Conservation (phyloP, 2,797 vertebrate species). For the Dendrocincla fuliginosa region DNA sequence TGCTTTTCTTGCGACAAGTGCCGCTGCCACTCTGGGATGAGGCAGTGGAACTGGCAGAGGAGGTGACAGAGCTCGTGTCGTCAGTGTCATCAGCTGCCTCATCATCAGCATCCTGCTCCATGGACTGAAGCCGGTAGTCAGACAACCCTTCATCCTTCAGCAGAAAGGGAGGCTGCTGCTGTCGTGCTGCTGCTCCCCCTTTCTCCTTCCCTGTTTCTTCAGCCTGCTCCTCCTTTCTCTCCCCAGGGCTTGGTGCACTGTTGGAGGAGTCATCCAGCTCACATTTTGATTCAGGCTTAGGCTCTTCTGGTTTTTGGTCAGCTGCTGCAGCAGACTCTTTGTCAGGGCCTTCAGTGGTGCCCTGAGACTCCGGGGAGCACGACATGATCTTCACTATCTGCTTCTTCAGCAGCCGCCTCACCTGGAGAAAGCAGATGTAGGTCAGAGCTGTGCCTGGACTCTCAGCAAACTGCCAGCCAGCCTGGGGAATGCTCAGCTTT, state of each 20-base stretch:
- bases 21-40: conserved; percentile 92
- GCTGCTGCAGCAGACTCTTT: conserved; percentile 70
- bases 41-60: conserved; percentile 94
- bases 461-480: background rate
- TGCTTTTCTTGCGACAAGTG: conserved; percentile 89
- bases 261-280: conserved; percentile 61
- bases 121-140: conserved; percentile 76
- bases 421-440: conserved; percentile 61
- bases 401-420: conserved; percentile 92
- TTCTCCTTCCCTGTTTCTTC: conserved; percentile 56
- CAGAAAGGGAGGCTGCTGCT: conserved; percentile 72
- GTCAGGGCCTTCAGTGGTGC: conserved; percentile 65
- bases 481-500: background rate
- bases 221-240: conserved; percentile 69
- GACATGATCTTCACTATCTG: conserved; percentile 88
- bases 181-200: background rate
- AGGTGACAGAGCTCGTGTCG: conserved; percentile 94
- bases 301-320: conserved; percentile 56
- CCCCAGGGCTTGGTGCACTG: conserved; percentile 54
- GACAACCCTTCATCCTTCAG: conserved; percentile 65
- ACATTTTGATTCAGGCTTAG: conserved; percentile 41
- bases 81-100: conserved; percentile 94
- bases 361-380: conserved; percentile 81
- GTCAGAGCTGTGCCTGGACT: background rate
- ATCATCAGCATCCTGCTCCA: conserved; percentile 91